A percentile compares a stretch with the other conserved stretches of the same genome.
Evolutionary conservation across 2,888 invertebrate species (phyloP).

Genomic region (Synanthedon myopaeformis): DNA sequence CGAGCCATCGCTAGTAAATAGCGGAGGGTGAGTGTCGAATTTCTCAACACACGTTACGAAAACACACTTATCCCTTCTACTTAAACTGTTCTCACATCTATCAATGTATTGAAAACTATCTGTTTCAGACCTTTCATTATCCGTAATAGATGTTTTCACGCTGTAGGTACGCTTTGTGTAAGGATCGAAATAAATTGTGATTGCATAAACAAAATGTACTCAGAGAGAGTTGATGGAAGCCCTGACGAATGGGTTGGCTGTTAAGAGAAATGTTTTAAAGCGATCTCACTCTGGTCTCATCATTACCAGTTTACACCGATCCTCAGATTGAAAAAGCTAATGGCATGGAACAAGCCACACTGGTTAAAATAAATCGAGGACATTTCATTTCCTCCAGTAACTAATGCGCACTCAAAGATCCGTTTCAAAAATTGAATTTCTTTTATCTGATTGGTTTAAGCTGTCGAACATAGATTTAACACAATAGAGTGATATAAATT

Average conservation of each 20-base stretch:
- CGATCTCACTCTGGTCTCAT: constrained; percentile 30
- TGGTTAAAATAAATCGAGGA: constrained; percentile 63
- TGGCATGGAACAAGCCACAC: constrained; percentile 58
- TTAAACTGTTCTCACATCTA: constrained; percentile 55
- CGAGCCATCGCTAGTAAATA: constrained; percentile 63
- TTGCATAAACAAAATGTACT: constrained; percentile 7
- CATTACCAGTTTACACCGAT: constrained; percentile 50
- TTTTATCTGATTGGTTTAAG: constrained; percentile 19
- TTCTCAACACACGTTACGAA: constrained; percentile 58
- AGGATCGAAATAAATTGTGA: constrained; percentile 2
- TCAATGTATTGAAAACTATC: constrained; percentile 46
- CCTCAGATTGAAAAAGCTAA: constrained; percentile 63
- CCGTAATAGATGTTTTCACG: background rate
- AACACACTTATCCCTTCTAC: constrained; percentile 64
- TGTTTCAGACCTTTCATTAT: constrained; percentile 15
- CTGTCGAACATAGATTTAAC: constrained; percentile 6
- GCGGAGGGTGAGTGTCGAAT: constrained; percentile 56
- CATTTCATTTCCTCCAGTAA: constrained; percentile 57
- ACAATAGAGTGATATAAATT: constrained; percentile 11
- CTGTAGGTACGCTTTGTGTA: background rate
- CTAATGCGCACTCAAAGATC: constrained; percentile 44
- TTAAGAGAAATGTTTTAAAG: constrained; percentile 1
- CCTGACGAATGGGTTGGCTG: background rate
- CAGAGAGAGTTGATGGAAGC: background rate
- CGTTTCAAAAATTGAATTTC: constrained; percentile 44